Base-by-base conservation (phyloP, 2,888 invertebrate species). In the Sisyra nigra region DNA sequence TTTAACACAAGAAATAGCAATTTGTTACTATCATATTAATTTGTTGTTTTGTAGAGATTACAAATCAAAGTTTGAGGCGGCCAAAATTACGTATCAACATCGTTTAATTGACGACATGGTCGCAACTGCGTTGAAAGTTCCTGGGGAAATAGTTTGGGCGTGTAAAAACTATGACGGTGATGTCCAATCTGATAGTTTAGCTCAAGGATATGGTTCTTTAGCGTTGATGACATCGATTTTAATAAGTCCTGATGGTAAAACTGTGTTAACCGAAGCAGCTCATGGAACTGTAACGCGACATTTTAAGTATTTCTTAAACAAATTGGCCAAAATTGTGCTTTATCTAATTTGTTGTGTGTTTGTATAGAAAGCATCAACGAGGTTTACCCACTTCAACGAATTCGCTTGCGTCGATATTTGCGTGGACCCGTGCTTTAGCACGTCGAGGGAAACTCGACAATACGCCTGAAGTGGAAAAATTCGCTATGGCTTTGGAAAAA, bases 111-210 rank as follows among this genome's bases (percentile, higher is more conserved):
- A 91, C 59, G 89, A 91, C 60, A 88, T 88, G 87, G 89, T 91
- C 19, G 88, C 88, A 30, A 86, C 88, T 60, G 79, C 71, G 3
- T 64, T 88, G 40, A 88, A 91, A 65, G 80, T 87, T 19, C 69
- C 71, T 15, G 91, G 91, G 44, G 86, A 83, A 8, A 89, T 89
- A 59, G 81, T 91, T 39, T 91, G 91, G 91, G 80, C 87, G 13
- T 89, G 89, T 66, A 91, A 91, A 66, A 91, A 91, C 65, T 91
- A 91, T 58, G 87, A 88, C 56, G 91, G 91, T 29, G 91, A 91
- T 57, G 89, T 91, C 4, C 88, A 88, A 63, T 86, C 86, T 1
- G 89, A 91, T 57, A 72, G 88, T 48, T 80, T 91, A 4, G 91
- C 91, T 34, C 61, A 76, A 68, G 76, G 76, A 13, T 76, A 74